Conservation (phyloP, 2,113 vertebrate species). For the Dinomys branickii region DNA sequence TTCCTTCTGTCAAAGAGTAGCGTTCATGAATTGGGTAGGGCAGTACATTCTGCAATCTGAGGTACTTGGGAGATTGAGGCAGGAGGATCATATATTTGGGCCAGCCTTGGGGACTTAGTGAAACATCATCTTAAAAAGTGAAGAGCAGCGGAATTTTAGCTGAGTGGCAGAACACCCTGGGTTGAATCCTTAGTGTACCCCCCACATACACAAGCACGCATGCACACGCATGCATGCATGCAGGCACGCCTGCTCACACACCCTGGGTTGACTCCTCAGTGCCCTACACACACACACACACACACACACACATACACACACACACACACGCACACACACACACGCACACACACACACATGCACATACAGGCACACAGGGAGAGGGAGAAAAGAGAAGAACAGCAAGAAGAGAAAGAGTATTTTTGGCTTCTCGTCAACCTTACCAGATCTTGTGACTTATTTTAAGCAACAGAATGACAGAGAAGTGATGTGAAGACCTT, state of each 20-base stretch:
- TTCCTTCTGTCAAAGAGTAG: neutral
- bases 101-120: neutral
- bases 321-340: neutral
- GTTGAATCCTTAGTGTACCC: neutral
- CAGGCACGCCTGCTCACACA: neutral
- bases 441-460: neutral
- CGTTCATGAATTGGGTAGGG: neutral
- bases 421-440: neutral
- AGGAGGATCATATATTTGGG: neutral
- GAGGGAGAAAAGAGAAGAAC: neutral
- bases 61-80: neutral
- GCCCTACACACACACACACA: neutral
- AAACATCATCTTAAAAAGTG: neutral
- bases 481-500: neutral
- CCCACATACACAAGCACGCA: no score
- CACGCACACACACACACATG: neutral
- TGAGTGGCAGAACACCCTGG: neutral
- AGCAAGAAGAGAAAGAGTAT: neutral
- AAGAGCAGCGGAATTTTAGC: neutral
- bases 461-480: neutral
- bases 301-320: neutral
- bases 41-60: neutral
- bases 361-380: no score
- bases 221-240: neutral
- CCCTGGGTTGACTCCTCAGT: no score